Base-by-base conservation (phyloP, 92 coral and sea anemone genomes). In the Phenganax subtilis region DNA sequence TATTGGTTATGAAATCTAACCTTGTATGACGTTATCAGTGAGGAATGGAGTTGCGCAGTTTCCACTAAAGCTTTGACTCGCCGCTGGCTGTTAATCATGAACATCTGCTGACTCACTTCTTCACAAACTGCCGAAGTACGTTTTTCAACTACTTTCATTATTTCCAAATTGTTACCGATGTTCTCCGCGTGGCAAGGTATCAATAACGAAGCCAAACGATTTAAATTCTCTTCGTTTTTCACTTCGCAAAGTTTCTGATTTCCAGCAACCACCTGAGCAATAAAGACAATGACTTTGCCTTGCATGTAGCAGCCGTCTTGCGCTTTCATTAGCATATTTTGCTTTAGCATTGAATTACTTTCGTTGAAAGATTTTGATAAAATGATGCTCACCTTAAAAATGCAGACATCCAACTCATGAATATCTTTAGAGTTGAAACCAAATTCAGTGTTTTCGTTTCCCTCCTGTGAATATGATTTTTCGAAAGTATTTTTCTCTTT, bases 11-110 rank as follows among this genome's bases (percentile, higher is more conserved):
- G 15, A 59, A 12, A 59, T 20, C 28, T 12, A 30, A 75, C 80
- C 81, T 76, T 76, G 28, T 57, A 76, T n/a, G 81, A 76, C 27
- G 54, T 52, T 55, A 76, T 30, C 28, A 76, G 53, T 1, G 54
- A 31, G 28, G 81, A 31, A 25, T 76, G 81, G 0, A 76, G 71
- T 76, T 76, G 81, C 10, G 69, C 81, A 10, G 81, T 76, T 60
- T 76, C 81, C 9, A 57, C 55, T 25, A 76, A 76, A 55, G 81
- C 81, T 16, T 75, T 63, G 16, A 56, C 51, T n/a, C 56, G 81
- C 55, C 81, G 81, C 81, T 76, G 81, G 30, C 81, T 59, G 70
- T 76, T 76, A 14, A 76, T 61, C 53, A 76, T 51, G 67, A 76
- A 76, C 61, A 76, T 31, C 15, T 76, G 69, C 81, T 76, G 81